Evolutionary conservation across 2,797 vertebrate genomes (phyloP).

Genomic region (Lacerta bilineata): DNA sequence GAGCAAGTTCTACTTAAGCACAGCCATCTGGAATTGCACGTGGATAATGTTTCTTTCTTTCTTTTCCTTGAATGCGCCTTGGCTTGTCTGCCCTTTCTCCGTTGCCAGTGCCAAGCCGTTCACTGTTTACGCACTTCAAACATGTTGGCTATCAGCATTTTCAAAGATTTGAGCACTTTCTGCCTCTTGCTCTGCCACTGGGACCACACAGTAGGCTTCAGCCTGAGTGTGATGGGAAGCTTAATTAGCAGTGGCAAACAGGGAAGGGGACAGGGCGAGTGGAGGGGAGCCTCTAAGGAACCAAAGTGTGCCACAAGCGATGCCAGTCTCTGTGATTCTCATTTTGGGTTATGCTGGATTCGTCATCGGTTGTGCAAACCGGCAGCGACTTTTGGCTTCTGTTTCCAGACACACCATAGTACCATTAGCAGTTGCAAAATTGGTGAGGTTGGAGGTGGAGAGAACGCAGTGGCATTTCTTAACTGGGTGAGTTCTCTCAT

Average conservation of each 20-base stretch:
- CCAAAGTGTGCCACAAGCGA: accelerated
- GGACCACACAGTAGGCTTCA: too few relatives aligned
- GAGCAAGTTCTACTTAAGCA: not conserved
- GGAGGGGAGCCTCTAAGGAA: not conserved
- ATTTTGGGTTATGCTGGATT: not conserved
- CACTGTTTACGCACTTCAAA: not conserved
- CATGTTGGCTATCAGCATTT: not conserved
- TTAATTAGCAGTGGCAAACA: not conserved
- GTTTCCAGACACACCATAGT: accelerated
- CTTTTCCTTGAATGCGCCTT: not conserved
- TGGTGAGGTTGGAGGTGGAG: too few relatives aligned
- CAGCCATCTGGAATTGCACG: not conserved
- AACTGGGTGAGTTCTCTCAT: not conserved
- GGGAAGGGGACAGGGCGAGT: not conserved
- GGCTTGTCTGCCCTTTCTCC: too few relatives aligned
- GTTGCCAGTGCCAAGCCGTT: not conserved
- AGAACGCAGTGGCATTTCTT: too few relatives aligned
- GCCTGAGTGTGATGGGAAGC: too few relatives aligned
- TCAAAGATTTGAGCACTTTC: not conserved
- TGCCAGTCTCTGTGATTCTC: not conserved
- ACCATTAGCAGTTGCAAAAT: not conserved
- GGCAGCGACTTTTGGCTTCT: not conserved
- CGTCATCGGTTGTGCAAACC: not conserved
- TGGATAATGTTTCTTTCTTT: not conserved
- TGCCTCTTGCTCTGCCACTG: not conserved